A percentile compares a stretch with the other conserved stretches of the same genome.
phyloP scores from a whole-genome alignment of 2,797 vertebrate genomes.

The Myiotriccus ornatus region DNA sequence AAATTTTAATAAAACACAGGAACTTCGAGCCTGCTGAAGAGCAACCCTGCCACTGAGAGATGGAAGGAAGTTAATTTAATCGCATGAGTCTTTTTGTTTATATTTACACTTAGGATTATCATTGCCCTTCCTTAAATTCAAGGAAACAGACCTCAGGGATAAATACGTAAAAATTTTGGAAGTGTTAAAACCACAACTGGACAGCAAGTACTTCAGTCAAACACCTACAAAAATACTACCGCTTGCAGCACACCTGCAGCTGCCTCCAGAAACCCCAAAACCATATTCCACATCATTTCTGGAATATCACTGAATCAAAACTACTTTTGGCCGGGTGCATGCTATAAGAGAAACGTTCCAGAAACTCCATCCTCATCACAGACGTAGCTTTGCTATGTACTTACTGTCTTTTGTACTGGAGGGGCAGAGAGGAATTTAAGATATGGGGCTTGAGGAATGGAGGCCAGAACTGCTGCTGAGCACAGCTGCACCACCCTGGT shows the following conservation, averaged over 20 bases:
- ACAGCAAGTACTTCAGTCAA: neutral
- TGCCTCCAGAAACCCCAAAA: neutral
- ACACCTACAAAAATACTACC: neutral
- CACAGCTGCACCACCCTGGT: neutral
- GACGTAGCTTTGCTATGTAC: neutral
- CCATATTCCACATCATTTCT: neutral
- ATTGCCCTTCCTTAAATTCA: neutral
- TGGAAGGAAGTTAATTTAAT: neutral
- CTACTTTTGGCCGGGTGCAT: neutral
- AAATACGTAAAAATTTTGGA: neutral
- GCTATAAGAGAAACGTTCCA: neutral
- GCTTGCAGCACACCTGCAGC: neutral
- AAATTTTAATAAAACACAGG: neutral
- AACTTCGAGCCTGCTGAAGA: neutral
- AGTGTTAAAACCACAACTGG: neutral
- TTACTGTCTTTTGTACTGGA: neutral
- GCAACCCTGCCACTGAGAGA: neutral
- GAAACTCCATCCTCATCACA: neutral
- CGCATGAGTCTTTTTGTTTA: fast-evolving
- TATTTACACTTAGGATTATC: neutral
- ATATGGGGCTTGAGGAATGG: neutral
- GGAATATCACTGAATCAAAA: neutral
- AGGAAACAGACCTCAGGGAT: neutral
- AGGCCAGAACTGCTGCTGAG: neutral
- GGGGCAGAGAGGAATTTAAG: neutral